A percentile compares a stretch with the other conserved stretches of the same genome.
Evolutionary conservation across 2,113 vertebrate genomes (phyloP).

Genomic region (Peromyscus maniculatus): DNA sequence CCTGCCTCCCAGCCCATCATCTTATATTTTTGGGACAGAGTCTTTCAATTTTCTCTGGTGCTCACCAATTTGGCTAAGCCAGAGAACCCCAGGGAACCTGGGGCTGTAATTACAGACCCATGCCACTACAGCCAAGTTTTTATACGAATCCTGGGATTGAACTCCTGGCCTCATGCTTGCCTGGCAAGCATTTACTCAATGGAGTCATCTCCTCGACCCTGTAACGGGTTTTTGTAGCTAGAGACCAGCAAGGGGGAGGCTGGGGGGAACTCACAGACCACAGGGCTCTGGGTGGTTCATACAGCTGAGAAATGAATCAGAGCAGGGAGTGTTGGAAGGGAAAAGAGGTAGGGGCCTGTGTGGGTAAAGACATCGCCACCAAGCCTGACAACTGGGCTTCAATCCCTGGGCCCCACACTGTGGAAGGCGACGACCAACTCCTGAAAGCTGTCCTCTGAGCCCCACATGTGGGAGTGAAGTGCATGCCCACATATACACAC

Average conservation of each 20-base stretch:
- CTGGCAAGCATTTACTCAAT: too few species aligned
- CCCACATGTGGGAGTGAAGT: too few species aligned
- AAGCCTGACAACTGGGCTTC: neutral
- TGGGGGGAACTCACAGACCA: neutral
- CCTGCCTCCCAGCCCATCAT: neutral
- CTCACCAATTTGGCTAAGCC: neutral
- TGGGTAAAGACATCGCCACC: neutral
- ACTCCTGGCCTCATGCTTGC: neutral
- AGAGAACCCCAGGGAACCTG: neutral
- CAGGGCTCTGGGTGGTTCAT: neutral
- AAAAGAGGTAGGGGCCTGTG: too few species aligned
- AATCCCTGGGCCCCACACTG: neutral
- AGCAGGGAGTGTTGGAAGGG: neutral
- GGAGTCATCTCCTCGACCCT: neutral
- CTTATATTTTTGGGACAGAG: neutral
- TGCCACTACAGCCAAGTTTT: neutral
- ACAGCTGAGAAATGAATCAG: neutral
- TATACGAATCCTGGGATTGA: neutral
- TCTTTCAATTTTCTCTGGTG: neutral
- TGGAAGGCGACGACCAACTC: neutral
- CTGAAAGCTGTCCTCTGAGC: neutral
- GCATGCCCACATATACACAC: neutral
- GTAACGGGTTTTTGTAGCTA: neutral
- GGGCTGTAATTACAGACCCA: neutral
- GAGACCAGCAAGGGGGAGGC: neutral